Percentiles rank a stretch among this genome's conserved stretches.
phyloP scores from a whole-genome alignment of 1,140 invertebrate genomes.

The Augochlora pura region DNA sequence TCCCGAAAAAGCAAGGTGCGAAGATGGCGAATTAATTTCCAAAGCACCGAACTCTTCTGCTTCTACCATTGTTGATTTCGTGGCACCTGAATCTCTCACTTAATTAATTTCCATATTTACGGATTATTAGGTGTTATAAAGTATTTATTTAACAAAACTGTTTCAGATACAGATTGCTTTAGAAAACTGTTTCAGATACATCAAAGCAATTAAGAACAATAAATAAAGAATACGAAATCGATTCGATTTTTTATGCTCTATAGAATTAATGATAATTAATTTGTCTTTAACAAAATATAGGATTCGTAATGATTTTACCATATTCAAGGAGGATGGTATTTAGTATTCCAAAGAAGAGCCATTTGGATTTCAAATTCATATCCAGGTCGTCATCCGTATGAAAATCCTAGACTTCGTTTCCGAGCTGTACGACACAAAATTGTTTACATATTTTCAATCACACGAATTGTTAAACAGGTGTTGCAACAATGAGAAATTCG shows the following conservation, averaged over 20 bases:
- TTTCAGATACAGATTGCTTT: no score
- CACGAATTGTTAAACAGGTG: no score
- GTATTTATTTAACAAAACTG: no score
- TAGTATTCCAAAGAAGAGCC: slow-evolving; percentile 74
- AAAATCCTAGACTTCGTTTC: slow-evolving; percentile 25
- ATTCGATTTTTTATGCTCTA: no score
- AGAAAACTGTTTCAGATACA: no score
- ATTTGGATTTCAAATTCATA: slow-evolving; percentile 78
- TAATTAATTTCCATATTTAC: not conserved
- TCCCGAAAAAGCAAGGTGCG: slow-evolving; percentile 84
- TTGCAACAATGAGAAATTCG: no score
- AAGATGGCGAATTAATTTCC: slow-evolving; percentile 74
- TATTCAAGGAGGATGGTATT: slow-evolving; percentile 75
- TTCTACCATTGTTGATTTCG: slow-evolving; percentile 64
- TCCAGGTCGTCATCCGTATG: slow-evolving; percentile 76
- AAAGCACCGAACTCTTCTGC: slow-evolving; percentile 62
- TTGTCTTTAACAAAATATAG: no score
- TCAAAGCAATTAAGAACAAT: no score
- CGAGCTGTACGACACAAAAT: not conserved
- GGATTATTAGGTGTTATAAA: not conserved
- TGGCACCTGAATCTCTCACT: slow-evolving; percentile 59
- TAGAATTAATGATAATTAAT: no score
- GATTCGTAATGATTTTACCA: slow-evolving; percentile 62
- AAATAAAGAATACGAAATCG: no score
- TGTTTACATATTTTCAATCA: not conserved